phyloP scores from a whole-genome alignment of 1,140 invertebrate genomes.

The Aethina tumida region DNA sequence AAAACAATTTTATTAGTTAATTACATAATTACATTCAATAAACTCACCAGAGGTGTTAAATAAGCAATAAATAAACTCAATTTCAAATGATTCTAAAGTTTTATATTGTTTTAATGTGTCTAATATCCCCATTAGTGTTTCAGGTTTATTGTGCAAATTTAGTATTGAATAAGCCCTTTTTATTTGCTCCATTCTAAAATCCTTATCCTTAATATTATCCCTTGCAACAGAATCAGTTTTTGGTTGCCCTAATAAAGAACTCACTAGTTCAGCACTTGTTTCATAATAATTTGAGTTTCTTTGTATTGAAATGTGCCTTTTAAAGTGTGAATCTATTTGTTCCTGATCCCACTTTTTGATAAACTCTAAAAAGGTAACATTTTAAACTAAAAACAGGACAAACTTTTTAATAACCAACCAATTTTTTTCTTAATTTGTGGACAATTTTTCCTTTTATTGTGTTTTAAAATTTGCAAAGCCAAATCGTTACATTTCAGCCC shows the following conservation, averaged over 20 bases:
- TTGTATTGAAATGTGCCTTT: background rate
- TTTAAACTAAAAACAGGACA: conserved; percentile 2
- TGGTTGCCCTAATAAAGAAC: conserved; percentile 7
- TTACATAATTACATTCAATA: conserved; percentile 2
- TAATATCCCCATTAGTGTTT: conserved; percentile 10
- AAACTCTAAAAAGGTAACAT: conserved; percentile 6
- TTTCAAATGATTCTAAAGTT: conserved; percentile 10
- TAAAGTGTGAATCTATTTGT: conserved; percentile 7
- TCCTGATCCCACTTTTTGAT: conserved; percentile 15
- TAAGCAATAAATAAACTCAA: no score
- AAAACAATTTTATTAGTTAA: conserved; percentile 2
- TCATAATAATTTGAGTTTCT: conserved; percentile 14
- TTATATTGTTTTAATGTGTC: conserved; percentile 6
- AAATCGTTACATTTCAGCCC: background rate
- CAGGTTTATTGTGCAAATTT: conserved; percentile 4
- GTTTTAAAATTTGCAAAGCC: conserved; percentile 8
- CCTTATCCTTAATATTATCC: background rate
- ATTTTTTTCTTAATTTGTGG: conserved; percentile 7
- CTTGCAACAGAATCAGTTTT: background rate
- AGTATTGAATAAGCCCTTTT: conserved; percentile 15
- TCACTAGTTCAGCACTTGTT: conserved; percentile 14
- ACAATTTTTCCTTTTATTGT: conserved; percentile 13
- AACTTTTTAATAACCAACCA: conserved; percentile 5
- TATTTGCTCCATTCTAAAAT: conserved; percentile 15
- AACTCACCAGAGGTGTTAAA: conserved; percentile 9